These are phyloP conservation scores for Mesitornis unicolor DNA, from an alignment of 2,113 vertebrate genomes.

Conservation along the genomic window DNA sequence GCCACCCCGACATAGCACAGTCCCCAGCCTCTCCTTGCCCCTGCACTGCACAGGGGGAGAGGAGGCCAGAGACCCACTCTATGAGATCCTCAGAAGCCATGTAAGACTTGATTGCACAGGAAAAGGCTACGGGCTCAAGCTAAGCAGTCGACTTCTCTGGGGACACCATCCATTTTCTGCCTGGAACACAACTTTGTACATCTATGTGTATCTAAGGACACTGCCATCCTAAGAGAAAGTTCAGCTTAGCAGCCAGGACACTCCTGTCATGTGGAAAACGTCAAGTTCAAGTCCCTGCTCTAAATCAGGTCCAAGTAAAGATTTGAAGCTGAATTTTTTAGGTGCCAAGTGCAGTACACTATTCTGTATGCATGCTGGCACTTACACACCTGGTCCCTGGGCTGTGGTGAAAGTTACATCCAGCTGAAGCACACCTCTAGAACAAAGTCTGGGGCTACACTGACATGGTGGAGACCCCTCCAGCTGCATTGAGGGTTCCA, in stretches of 20 bases:
- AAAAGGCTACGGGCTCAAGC: background rate
- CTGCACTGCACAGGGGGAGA: fast-evolving
- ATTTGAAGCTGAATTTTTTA: background rate
- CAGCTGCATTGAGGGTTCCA: background rate
- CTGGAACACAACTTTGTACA: fast-evolving
- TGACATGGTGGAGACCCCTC: background rate
- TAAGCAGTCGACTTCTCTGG: background rate
- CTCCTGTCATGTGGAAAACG: background rate
- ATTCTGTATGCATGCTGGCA: background rate
- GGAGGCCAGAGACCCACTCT: background rate
- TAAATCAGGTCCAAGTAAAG: background rate
- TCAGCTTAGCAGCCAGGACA: background rate
- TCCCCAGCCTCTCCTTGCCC: background rate
- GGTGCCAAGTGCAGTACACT: background rate
- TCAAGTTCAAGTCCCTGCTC: background rate
- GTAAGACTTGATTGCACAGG: background rate
- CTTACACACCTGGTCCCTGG: background rate
- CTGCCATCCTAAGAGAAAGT: background rate
- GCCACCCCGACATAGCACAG: background rate
- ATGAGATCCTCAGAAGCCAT: background rate
- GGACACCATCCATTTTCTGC: background rate
- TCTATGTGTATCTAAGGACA: background rate
- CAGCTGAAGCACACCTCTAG: background rate
- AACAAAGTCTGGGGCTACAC: background rate
- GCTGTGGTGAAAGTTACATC: background rate